Evolutionary conservation across 2,888 invertebrate genomes (phyloP), one percentile per base, ranked within the genome.

Genomic region (Epirrita christyi): DNA sequence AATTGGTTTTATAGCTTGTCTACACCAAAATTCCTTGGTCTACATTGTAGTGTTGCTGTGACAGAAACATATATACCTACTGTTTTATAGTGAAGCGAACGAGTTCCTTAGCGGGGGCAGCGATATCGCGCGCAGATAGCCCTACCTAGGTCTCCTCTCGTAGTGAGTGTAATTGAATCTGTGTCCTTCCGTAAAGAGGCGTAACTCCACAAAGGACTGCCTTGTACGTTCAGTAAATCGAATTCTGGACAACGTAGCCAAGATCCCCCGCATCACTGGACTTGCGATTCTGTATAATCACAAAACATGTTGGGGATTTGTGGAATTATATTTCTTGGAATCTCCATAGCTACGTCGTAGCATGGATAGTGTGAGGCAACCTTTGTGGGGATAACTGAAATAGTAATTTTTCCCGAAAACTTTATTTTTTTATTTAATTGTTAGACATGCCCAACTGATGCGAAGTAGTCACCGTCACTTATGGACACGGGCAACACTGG

Each of bases 151-250:
- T 54, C 69, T 61, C 8, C 27, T 34, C 28, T 27, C 15, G 29
- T 10, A 29, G 44, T 4, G n/a, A 59, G 40, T 59, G 55, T 51
- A 51, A 55, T 36, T 21, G 36, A 47, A 59, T 55, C 55, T 59
- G 55, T 59, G 74, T 21, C 51, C 63, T 62, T 55, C 38, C 64
- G 75, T 80, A 80, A 83, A 76, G 81, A 85, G 80, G 83, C 80
- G 82, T 83, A 83, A 83, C 81, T 76, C 68, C 71, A 87, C 86
- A 87, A 85, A 81, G 81, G 76, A 67, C 72, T 66, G 77, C 86
- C 76, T 87, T 88, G 88, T 88, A 77, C 74, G 61, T 66, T 61
- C 66, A 47, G 64, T 90, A 88, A 88, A 88, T 89, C 78, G 81
- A 85, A 85, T 79, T 83, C 76, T 78, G 80, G 88, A 89, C 88